phyloP scores from a whole-genome alignment of 1,140 invertebrate genomes.

The Pemphigus obesinymphae region DNA sequence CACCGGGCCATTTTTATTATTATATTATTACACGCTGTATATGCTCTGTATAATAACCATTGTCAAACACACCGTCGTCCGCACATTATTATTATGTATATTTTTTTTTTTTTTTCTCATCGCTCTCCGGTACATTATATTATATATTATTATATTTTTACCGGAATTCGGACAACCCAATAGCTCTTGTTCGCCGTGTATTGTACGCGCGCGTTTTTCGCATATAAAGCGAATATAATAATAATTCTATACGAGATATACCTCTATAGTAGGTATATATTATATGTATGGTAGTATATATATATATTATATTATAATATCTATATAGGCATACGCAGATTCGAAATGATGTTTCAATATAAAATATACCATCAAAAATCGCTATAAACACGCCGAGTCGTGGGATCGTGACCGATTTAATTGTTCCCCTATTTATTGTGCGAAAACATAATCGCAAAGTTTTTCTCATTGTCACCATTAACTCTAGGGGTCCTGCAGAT shows the following conservation, averaged over 20 bases:
- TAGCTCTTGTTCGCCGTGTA: background rate
- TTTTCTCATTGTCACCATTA: conserved; percentile 27
- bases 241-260: background rate
- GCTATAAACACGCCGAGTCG: background rate
- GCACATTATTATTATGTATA: conserved; percentile 39
- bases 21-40: conserved; percentile 28
- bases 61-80: conserved; percentile 21
- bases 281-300: background rate
- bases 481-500: conserved; percentile 24
- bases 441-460: conserved; percentile 10
- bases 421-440: conserved; percentile 14
- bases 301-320: too few relatives aligned
- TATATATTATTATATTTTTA: background rate
- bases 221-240: conserved; percentile 16
- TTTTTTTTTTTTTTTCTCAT: too few relatives aligned
- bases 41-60: conserved; percentile 23
- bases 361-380: conserved; percentile 10
- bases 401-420: conserved; percentile 7
- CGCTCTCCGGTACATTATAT: conserved; percentile 7
- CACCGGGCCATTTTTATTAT: conserved; percentile 35
- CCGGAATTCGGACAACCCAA: conserved; percentile 34
- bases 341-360: conserved; percentile 33
- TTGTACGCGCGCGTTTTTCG: background rate
- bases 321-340: background rate
- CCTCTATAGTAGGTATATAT: background rate